Evolutionary conservation across 2,113 vertebrate species (phyloP).

Genomic region (Corynorhinus townsendii): DNA sequence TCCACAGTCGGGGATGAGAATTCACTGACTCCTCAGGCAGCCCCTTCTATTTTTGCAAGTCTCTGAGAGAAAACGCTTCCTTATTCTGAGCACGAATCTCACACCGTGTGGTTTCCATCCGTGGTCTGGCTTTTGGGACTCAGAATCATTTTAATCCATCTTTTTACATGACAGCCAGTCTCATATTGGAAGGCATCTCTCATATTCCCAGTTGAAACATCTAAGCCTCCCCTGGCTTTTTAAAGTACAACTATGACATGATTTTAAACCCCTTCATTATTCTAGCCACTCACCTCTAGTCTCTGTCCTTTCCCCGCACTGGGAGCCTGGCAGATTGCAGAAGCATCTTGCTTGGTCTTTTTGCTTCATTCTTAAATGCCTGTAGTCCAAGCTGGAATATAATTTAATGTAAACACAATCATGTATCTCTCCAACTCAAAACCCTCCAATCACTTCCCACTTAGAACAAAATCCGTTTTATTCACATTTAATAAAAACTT

Average conservation of each 20-base stretch:
- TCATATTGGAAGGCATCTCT: background rate
- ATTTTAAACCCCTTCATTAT: conserved; percentile 9
- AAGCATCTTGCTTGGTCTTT: background rate
- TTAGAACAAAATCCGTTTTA: background rate
- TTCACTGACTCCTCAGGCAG: background rate
- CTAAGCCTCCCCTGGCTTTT: background rate
- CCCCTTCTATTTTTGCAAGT: background rate
- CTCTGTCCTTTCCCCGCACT: background rate
- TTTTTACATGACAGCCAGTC: background rate
- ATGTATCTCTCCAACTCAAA: background rate
- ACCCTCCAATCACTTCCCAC: background rate
- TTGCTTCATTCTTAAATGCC: background rate
- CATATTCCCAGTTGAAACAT: background rate
- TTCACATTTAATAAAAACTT: background rate
- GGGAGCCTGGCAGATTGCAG: background rate
- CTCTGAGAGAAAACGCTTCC: background rate
- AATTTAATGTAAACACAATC: background rate
- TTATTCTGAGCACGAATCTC: background rate
- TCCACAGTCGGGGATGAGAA: rapidly evolving
- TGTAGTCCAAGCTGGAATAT: background rate
- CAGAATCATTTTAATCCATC: background rate
- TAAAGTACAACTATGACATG: background rate
- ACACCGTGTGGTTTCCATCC: background rate
- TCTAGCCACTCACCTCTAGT: background rate
- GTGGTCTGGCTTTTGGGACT: background rate